Conservation (phyloP, 2,797 vertebrate genomes). For the Hyperoplus lanceolatus region DNA sequence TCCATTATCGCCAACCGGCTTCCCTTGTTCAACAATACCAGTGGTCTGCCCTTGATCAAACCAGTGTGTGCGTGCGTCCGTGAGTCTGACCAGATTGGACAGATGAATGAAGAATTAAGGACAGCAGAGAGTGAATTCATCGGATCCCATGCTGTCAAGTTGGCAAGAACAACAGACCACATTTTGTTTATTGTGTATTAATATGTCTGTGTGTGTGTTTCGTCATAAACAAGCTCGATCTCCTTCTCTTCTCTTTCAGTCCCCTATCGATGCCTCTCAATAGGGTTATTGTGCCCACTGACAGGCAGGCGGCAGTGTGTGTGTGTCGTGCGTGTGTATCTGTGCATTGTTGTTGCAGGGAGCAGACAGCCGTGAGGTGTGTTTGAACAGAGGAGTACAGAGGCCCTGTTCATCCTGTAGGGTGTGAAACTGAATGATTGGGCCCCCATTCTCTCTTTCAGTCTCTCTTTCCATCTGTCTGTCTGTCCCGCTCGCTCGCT, state of each 20-base stretch:
- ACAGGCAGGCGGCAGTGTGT: conserved; percentile 54
- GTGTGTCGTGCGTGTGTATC: conserved; percentile 23
- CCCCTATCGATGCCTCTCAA: conserved; percentile 75
- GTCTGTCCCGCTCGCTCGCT: conserved; percentile 39
- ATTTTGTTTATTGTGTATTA: conserved; percentile 59
- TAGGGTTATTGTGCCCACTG: conserved; percentile 75
- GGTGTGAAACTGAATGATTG: conserved; percentile 75
- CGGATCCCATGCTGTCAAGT: conserved; percentile 49
- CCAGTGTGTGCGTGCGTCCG: conserved; percentile 35
- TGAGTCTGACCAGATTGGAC: conserved; percentile 52
- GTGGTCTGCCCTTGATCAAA: conserved; percentile 65
- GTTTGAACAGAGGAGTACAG: conserved; percentile 84
- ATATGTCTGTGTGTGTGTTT: conserved; percentile 32
- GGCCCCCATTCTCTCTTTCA: conserved; percentile 53
- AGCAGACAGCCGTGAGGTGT: conserved; percentile 84
- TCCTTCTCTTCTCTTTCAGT: conserved; percentile 60
- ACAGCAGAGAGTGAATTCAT: conserved; percentile 47
- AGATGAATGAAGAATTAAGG: conserved; percentile 68
- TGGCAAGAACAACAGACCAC: conserved; percentile 50
- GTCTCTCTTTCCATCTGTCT: conserved; percentile 58
- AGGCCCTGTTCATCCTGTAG: conserved; percentile 79
- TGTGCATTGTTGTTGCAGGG: conserved; percentile 78
- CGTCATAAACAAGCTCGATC: conserved; percentile 58
- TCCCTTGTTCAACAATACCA: conserved; percentile 71
- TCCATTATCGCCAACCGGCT: conserved; percentile 60